phyloP scores from a whole-genome alignment of 2,113 vertebrate species.

The Mustelus asterias region DNA sequence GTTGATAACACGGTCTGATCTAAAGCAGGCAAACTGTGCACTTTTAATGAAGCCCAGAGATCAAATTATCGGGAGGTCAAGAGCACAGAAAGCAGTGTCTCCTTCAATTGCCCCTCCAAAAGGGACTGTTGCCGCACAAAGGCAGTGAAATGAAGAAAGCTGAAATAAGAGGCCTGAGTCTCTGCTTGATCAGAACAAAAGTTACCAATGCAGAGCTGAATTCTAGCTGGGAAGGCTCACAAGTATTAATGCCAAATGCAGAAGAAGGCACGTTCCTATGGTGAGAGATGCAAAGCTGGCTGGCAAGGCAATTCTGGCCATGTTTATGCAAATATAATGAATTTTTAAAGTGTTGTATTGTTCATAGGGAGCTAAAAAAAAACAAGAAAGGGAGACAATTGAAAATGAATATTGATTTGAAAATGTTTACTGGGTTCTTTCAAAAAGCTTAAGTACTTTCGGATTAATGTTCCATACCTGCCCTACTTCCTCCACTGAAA shows the following conservation, averaged over 20 bases:
- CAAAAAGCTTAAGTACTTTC: neutral
- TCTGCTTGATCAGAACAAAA: conserved; percentile 19
- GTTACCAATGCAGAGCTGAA: neutral
- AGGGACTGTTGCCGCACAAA: neutral
- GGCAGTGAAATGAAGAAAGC: neutral
- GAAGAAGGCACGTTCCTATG: neutral
- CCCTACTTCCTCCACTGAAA: neutral
- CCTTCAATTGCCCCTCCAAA: neutral
- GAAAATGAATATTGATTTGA: neutral
- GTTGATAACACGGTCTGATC: neutral
- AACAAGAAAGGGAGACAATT: neutral
- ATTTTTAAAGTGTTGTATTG: neutral
- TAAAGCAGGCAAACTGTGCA: neutral
- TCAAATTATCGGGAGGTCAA: neutral
- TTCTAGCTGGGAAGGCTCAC: neutral
- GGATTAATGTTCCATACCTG: neutral
- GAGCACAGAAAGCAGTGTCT: neutral
- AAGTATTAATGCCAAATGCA: neutral
- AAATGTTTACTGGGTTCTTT: neutral
- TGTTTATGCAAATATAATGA: neutral
- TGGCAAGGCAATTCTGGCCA: neutral
- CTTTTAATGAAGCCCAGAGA: neutral
- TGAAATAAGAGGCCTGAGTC: no score
- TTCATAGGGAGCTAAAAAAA: neutral
- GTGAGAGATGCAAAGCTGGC: neutral